Percentiles rank a stretch among this genome's conserved stretches.
Conservation (phyloP, 2,797 vertebrate genomes). For the Microctenopoma stevenorrisi region DNA sequence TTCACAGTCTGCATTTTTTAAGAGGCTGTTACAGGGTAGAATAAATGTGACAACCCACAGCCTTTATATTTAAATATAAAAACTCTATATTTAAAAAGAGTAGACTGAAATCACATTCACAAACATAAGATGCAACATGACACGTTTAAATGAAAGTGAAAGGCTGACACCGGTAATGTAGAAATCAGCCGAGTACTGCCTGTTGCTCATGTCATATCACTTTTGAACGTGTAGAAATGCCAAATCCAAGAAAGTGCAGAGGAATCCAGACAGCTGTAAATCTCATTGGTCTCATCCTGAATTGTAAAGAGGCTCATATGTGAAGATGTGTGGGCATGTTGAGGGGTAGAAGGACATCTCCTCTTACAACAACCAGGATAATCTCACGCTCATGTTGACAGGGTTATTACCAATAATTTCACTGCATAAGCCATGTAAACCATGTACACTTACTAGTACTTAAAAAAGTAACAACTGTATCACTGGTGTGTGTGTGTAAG, state of each 20-base stretch:
- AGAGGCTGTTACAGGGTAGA: background rate
- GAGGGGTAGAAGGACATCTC: background rate
- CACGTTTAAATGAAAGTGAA: background rate
- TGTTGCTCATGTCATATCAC: background rate
- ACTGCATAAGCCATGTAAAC: background rate
- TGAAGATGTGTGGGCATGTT: conserved; percentile 1
- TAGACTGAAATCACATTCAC: background rate
- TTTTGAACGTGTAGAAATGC: background rate
- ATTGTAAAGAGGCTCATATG: conserved; percentile 1
- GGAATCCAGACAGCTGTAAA: conserved; percentile 14
- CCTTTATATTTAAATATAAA: background rate
- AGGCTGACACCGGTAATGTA: background rate
- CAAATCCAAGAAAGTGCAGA: conserved; percentile 2
- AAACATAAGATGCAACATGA: background rate
- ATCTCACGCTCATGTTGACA: background rate
- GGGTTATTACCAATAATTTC: background rate
- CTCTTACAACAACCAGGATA: background rate
- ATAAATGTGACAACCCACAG: background rate
- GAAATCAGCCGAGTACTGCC: background rate
- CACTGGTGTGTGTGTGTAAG: background rate
- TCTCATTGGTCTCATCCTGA: background rate
- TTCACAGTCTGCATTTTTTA: conserved; percentile 30
- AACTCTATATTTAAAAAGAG: background rate
- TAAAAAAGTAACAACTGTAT: background rate
- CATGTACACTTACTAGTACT: background rate